These are phyloP conservation scores for Marronus borbonicus DNA, from an alignment of 2,888 invertebrate species.

Conservation along the genomic window DNA sequence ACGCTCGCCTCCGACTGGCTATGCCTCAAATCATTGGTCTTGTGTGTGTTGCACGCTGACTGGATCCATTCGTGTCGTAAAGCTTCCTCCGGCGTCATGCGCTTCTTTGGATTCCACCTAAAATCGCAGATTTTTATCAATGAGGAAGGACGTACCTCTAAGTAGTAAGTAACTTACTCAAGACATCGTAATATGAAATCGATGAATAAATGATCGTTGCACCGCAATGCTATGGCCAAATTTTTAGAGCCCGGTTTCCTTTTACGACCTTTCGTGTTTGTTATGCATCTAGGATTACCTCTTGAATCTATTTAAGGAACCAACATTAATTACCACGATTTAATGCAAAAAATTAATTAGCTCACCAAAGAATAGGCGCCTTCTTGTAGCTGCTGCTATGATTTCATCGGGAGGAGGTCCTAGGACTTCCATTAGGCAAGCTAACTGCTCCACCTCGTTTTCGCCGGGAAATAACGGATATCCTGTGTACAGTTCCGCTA, in stretches of 20 bases:
- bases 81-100: constrained; percentile 94
- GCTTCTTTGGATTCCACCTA: constrained; percentile 94
- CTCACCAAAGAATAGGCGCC: constrained; percentile 89
- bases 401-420: constrained; percentile 92
- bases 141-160: not conserved
- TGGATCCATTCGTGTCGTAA: constrained; percentile 86
- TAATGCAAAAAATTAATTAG: constrained; percentile 2
- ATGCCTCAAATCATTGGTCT: constrained; percentile 69
- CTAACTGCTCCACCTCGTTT: constrained; percentile 96
- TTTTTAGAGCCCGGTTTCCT: constrained; percentile 89
- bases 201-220: constrained; percentile 90
- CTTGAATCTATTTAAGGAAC: constrained; percentile 81
- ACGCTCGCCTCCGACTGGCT: constrained; percentile 72
- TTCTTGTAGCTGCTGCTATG: constrained; percentile 87
- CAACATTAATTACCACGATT: not conserved
- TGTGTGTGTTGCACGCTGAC: constrained; percentile 61
- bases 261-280: constrained; percentile 95
- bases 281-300: constrained; percentile 91
- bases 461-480: constrained; percentile 97
- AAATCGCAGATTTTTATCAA: constrained; percentile 55
- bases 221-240: constrained; percentile 85
- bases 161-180: constrained; percentile 78
- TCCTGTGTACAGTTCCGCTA: constrained; percentile 96
- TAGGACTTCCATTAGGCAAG: constrained; percentile 97
- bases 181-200: constrained; percentile 93